Conservation (phyloP, 2,797 vertebrate species). For the Schizopygopsis malacanthus region DNA sequence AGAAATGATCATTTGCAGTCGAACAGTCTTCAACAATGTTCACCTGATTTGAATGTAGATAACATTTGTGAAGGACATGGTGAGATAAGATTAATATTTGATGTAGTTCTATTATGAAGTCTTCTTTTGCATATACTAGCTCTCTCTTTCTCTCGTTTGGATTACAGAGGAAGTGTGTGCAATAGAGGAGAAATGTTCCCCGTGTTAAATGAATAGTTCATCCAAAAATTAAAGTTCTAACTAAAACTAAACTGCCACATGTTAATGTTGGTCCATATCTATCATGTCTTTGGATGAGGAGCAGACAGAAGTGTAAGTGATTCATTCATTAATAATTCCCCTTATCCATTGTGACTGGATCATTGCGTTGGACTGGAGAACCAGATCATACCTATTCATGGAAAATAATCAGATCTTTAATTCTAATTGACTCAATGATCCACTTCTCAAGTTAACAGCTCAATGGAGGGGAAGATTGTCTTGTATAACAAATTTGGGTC, state of each 20-base stretch:
- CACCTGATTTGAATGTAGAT: constrained; percentile 57
- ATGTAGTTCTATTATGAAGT: constrained; percentile 20
- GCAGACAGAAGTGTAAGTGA: not conserved
- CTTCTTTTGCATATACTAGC: constrained; percentile 1
- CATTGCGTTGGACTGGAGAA: not conserved
- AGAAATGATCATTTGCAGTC: constrained; percentile 32
- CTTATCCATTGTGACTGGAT: not conserved
- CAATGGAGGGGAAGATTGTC: not conserved
- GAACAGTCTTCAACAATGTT: constrained; percentile 36
- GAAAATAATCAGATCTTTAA: constrained; percentile 5
- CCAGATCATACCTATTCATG: not conserved
- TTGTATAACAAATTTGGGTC: not conserved
- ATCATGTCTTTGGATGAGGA: not conserved
- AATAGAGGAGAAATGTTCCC: not conserved
- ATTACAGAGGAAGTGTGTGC: not conserved
- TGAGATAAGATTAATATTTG: constrained; percentile 56
- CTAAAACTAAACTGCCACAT: not conserved
- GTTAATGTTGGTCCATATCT: not conserved
- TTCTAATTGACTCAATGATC: not conserved
- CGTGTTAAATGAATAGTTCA: not conserved
- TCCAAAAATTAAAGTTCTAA: not conserved
- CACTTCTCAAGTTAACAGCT: not conserved
- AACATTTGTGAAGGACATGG: constrained; percentile 35
- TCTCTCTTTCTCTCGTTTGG: not conserved
- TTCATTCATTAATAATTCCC: not conserved